Evolutionary conservation across 2,113 vertebrate species (phyloP).

Genomic region (Andinoacara biseriatus): DNA sequence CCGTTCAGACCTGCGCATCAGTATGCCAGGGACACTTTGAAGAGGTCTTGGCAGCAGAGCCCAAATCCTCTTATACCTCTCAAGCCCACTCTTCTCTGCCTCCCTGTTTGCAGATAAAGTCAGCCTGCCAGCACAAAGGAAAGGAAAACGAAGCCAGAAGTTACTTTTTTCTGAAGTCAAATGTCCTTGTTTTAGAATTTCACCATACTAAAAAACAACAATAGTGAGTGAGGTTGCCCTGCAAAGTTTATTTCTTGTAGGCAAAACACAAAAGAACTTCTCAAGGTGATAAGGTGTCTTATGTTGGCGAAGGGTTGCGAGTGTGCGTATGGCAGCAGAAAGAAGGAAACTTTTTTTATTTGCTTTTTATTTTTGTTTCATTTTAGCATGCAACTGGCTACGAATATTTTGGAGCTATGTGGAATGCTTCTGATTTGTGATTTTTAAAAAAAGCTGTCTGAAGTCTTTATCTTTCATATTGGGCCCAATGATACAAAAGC

Average conservation of each 20-base stretch:
- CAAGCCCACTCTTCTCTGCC: slow-evolving; percentile 46
- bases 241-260: neutral
- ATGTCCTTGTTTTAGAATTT: slow-evolving; percentile 32
- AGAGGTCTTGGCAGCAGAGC: slow-evolving; percentile 57
- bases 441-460: neutral
- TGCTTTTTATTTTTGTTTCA: neutral
- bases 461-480: neutral
- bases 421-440: neutral
- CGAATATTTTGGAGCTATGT: neutral
- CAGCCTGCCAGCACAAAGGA: slow-evolving; percentile 44
- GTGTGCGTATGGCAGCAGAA: neutral
- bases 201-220: neutral
- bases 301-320: neutral
- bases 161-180: slow-evolving; percentile 38
- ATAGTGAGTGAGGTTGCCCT: neutral
- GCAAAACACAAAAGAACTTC: slow-evolving; percentile 1
- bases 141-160: slow-evolving; percentile 17
- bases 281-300: neutral
- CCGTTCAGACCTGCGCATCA: slow-evolving; percentile 51
- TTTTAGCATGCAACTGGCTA: neutral
- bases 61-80: slow-evolving; percentile 65
- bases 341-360: neutral
- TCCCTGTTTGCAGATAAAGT: slow-evolving; percentile 63
- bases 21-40: slow-evolving; percentile 65
- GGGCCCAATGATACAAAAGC: neutral